Conservation (phyloP, 2,113 vertebrate genomes). For the Sturnus vulgaris region DNA sequence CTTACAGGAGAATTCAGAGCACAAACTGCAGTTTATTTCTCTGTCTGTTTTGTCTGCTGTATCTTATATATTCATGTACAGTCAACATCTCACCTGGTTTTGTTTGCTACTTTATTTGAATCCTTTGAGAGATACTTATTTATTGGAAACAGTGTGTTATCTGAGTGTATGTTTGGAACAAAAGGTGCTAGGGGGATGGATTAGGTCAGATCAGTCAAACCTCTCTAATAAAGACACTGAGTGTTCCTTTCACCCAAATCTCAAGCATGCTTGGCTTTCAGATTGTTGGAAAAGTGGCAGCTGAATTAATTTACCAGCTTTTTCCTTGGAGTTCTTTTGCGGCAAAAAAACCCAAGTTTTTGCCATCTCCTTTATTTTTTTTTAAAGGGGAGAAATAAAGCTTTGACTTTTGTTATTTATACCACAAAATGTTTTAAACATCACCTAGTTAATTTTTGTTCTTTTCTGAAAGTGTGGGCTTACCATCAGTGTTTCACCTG, state of each 20-base stretch:
- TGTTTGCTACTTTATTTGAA: background rate
- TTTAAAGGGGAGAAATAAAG: accelerated
- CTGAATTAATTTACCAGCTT: background rate
- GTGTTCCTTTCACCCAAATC: background rate
- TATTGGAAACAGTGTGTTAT: background rate
- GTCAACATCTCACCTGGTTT: background rate
- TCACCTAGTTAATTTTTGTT: background rate
- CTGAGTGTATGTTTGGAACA: background rate
- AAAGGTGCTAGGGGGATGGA: background rate
- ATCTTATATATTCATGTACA: background rate
- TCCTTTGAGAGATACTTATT: background rate
- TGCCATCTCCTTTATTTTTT: background rate
- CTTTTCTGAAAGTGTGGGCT: background rate
- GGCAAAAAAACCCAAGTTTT: background rate
- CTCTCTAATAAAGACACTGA: background rate
- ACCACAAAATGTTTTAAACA: background rate
- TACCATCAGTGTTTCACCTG: background rate
- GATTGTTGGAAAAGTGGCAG: background rate
- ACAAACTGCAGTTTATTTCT: background rate
- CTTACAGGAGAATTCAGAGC: background rate
- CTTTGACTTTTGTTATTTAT: background rate
- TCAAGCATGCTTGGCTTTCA: background rate
- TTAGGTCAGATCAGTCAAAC: background rate
- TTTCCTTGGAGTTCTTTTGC: background rate
- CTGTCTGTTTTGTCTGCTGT: background rate